A percentile compares a stretch with the other conserved stretches of the same genome.
phyloP scores from a whole-genome alignment of 1,140 invertebrate genomes.

The Ditylenchus dipsaci region DNA sequence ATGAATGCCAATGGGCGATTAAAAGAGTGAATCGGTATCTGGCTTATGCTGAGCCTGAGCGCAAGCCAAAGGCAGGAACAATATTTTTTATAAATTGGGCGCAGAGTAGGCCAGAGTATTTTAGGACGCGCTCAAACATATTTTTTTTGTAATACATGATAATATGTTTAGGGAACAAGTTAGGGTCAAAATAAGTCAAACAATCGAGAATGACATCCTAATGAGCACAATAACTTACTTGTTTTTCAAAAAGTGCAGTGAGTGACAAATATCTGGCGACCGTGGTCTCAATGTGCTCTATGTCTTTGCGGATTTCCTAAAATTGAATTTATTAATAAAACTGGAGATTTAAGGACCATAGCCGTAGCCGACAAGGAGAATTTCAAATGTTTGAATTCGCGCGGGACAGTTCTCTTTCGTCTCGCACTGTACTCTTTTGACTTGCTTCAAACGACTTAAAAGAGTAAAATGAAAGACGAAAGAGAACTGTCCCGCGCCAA shows the following conservation, averaged over 20 bases:
- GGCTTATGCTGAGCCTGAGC: too few relatives aligned
- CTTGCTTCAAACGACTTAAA: too few relatives aligned
- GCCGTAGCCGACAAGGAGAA: too few relatives aligned
- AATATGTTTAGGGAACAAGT: background rate
- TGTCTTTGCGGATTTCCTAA: conserved; percentile 8
- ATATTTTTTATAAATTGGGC: background rate
- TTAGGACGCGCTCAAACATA: background rate
- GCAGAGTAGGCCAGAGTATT: background rate
- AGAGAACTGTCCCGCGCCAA: too few relatives aligned
- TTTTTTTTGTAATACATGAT: background rate
- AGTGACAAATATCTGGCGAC: conserved; percentile 1
- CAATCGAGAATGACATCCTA: too few relatives aligned
- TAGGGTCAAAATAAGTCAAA: too few relatives aligned
- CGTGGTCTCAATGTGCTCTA: background rate
- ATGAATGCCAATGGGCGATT: too few relatives aligned
- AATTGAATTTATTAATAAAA: background rate
- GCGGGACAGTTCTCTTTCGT: too few relatives aligned
- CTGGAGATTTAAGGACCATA: too few relatives aligned
- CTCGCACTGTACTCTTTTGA: too few relatives aligned
- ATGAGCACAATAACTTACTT: background rate
- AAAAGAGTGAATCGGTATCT: too few relatives aligned
- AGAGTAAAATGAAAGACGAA: background rate
- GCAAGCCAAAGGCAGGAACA: background rate
- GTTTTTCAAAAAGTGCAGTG: background rate
- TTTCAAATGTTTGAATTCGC: too few relatives aligned